Conservation (phyloP, 2,797 vertebrate genomes). For the Pogonophryne albipinna region DNA sequence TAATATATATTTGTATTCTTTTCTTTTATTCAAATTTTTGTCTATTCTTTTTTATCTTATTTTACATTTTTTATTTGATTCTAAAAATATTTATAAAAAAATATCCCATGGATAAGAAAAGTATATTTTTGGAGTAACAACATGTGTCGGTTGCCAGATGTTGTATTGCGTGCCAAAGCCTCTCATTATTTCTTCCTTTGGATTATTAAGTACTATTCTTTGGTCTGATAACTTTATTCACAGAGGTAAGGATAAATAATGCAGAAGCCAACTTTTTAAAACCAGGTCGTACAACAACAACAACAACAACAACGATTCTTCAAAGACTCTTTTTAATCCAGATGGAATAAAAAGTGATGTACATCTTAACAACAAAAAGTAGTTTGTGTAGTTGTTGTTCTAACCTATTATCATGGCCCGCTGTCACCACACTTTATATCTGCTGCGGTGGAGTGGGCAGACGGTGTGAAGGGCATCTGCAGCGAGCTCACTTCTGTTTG, state of each 20-base stretch:
- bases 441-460: slow-evolving; percentile 37
- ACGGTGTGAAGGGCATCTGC: slow-evolving; percentile 49
- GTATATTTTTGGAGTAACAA: background rate
- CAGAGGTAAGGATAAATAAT: slow-evolving; percentile 18
- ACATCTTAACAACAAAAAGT: background rate
- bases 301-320: slow-evolving; percentile 3
- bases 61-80: too few species aligned
- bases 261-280: background rate
- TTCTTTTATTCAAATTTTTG: too few species aligned
- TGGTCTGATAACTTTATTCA: background rate
- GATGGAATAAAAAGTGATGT: slow-evolving; percentile 13
- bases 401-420: background rate
- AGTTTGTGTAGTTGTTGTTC: slow-evolving; percentile 18
- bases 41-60: too few species aligned
- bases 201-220: background rate
- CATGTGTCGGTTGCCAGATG: background rate
- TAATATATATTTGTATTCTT: too few species aligned
- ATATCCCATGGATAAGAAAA: too few species aligned
- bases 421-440: background rate
- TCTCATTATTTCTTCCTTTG: slow-evolving; percentile 21
- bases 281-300: background rate
- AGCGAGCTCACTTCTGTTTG: slow-evolving; percentile 2
- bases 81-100: too few species aligned
- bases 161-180: slow-evolving; percentile 9
- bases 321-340: slow-evolving; percentile 26